Conservation (phyloP, 1,140 invertebrate species). For the Pseudomyrmex sp. region DNA sequence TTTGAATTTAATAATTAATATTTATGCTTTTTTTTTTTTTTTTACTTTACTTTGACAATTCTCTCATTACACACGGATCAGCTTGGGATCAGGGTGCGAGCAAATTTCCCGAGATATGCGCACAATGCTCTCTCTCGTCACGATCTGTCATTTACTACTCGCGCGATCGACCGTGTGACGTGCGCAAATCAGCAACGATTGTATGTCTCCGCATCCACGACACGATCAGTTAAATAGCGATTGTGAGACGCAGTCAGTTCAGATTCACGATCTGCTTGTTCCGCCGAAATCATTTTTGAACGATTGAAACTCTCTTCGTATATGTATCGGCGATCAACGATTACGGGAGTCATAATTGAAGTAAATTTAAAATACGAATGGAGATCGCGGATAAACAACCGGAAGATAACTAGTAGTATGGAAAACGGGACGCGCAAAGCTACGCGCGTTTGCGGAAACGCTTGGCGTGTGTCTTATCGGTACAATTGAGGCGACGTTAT, state of each 20-base stretch:
- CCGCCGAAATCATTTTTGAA: background rate
- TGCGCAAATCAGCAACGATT: slow-evolving; percentile 8
- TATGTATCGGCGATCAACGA: too few relatives aligned
- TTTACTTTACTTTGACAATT: too few relatives aligned
- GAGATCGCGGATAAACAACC: too few relatives aligned
- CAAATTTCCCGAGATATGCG: too few relatives aligned
- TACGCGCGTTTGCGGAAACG: slow-evolving; percentile 13
- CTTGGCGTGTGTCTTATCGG: slow-evolving; percentile 29
- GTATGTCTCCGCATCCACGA: background rate
- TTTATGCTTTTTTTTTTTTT: too few relatives aligned
- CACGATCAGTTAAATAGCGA: slow-evolving; percentile 8
- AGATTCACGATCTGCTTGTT: background rate
- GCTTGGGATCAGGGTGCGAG: too few relatives aligned
- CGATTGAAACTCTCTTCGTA: background rate
- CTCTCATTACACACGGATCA: background rate
- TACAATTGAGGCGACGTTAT: slow-evolving; percentile 16
- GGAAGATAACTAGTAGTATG: background rate
- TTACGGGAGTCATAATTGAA: too few relatives aligned
- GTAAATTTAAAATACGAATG: too few relatives aligned
- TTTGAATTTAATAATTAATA: too few relatives aligned
- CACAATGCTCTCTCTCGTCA: background rate
- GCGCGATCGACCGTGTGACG: slow-evolving; percentile 1
- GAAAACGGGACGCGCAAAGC: background rate
- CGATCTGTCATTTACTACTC: background rate
- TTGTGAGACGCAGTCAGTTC: background rate